A percentile compares a stretch with the other conserved stretches of the same genome.
These are phyloP conservation scores for Drosophila mojavensis DNA, from an alignment of 1,140 invertebrate genomes.

Conservation along the genomic window DNA sequence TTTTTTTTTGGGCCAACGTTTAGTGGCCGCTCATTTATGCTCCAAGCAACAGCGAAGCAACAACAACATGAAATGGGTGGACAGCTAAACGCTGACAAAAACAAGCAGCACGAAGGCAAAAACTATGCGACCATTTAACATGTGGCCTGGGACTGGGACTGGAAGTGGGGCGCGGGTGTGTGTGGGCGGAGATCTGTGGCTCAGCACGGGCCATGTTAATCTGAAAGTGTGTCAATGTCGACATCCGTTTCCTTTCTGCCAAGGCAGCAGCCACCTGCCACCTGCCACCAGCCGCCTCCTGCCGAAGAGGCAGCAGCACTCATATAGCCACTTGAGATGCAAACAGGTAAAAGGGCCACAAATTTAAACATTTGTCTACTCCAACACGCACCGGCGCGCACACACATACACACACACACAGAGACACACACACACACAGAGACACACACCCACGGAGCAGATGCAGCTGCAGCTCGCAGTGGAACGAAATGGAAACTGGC, in stretches of 20 bases:
- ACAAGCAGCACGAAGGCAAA: constrained; percentile 35
- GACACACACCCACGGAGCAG: constrained; percentile 1
- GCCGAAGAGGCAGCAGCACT: constrained; percentile 13
- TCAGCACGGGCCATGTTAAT: constrained; percentile 59
- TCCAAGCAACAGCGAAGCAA: constrained; percentile 43
- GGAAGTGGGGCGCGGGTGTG: constrained; percentile 11
- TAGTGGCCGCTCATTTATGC: constrained; percentile 72
- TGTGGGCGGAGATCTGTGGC: constrained; percentile 9
- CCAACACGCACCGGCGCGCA: constrained; percentile 71
- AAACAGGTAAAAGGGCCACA: constrained; percentile 78
- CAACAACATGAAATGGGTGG: constrained; percentile 75
- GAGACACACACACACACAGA: neutral
- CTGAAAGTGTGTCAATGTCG: constrained; percentile 80
- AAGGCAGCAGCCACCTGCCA: constrained; percentile 4
- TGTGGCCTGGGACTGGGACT: constrained; percentile 45
- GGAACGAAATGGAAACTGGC: constrained; percentile 35
- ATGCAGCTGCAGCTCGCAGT: constrained; percentile 8
- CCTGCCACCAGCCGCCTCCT: neutral
- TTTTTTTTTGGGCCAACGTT: constrained; percentile 49
- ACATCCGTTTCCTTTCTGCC: constrained; percentile 69
- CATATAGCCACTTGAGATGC: constrained; percentile 73
- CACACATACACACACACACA: constrained; percentile 21
- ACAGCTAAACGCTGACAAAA: constrained; percentile 71
- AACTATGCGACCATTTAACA: constrained; percentile 65
- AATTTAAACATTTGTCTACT: constrained; percentile 80